phyloP scores from a whole-genome alignment of 2,113 vertebrate species.

The Nymphicus hollandicus region DNA sequence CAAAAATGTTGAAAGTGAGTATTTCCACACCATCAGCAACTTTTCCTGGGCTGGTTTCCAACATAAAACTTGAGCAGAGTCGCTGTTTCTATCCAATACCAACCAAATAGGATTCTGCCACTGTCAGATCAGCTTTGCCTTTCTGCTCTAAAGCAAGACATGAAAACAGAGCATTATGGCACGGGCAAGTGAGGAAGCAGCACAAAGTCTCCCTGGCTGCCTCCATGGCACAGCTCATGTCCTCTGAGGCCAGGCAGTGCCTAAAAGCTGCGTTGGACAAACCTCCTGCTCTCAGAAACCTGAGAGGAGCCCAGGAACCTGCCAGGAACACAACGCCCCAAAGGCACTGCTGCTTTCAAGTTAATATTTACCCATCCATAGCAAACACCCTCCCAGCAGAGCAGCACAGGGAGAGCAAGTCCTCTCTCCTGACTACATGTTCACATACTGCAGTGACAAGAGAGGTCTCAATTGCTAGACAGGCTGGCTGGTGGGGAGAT shows the following conservation, averaged over 20 bases:
- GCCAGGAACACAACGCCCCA: background rate
- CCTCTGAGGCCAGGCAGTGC: background rate
- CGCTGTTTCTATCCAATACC: conserved; percentile 7
- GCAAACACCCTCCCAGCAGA: background rate
- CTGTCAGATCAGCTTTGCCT: conserved; percentile 19
- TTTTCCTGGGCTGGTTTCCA: conserved; percentile 55
- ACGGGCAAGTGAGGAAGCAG: background rate
- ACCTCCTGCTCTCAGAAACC: background rate
- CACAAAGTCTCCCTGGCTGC: background rate
- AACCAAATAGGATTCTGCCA: conserved; percentile 9
- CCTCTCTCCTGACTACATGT: background rate
- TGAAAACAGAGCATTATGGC: background rate
- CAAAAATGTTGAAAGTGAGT: conserved; percentile 39
- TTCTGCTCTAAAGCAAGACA: background rate
- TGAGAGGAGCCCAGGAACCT: background rate
- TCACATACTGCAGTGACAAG: background rate
- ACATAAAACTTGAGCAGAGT: background rate
- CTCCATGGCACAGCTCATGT: rapidly evolving
- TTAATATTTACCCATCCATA: conserved; percentile 6
- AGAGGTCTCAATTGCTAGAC: background rate
- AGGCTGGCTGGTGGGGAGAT: background rate
- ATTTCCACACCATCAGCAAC: conserved; percentile 63
- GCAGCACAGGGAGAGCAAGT: background rate
- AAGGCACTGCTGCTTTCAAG: background rate
- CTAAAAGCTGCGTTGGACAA: background rate